These are phyloP conservation scores for Pristionchus entomophagus DNA, from an alignment of 2,888 invertebrate genomes.

Conservation along the genomic window DNA sequence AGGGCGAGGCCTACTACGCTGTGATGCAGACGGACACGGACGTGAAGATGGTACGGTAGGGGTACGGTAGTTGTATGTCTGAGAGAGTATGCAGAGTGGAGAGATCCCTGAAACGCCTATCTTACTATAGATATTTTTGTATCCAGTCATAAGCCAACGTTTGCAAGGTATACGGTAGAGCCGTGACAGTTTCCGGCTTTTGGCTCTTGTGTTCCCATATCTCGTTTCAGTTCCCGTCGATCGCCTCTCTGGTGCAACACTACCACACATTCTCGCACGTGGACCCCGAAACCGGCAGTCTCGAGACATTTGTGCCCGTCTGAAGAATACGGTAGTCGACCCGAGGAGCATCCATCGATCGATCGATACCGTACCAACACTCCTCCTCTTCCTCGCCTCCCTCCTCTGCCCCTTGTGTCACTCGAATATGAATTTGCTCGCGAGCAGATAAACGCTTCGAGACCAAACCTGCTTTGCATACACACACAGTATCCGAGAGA, in stretches of 20 bases:
- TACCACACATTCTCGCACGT: slow-evolving; percentile 15
- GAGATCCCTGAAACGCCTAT: too few relatives aligned
- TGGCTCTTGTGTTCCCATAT: neutral
- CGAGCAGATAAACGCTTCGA: slow-evolving; percentile 24
- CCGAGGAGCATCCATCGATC: slow-evolving; percentile 2
- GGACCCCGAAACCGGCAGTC: neutral
- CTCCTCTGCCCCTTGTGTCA: neutral
- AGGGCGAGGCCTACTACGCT: neutral
- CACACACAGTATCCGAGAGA: too few relatives aligned
- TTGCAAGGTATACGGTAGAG: too few relatives aligned
- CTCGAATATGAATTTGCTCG: neutral
- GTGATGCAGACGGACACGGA: slow-evolving; percentile 28
- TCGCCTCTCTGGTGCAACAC: slow-evolving; percentile 14
- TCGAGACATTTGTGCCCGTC: neutral
- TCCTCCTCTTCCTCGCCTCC: too few relatives aligned
- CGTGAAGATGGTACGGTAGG: slow-evolving; percentile 18
- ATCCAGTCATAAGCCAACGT: too few relatives aligned
- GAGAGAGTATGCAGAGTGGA: too few relatives aligned
- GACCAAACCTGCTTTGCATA: too few relatives aligned
- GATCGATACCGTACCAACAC: neutral
- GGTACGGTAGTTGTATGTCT: neutral
- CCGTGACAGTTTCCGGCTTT: too few relatives aligned
- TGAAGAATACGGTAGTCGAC: neutral
- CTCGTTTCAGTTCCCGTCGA: neutral
- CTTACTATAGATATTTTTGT: too few relatives aligned